Base-by-base conservation (phyloP, 2,888 invertebrate species). In the Palloptera scutellata region DNA sequence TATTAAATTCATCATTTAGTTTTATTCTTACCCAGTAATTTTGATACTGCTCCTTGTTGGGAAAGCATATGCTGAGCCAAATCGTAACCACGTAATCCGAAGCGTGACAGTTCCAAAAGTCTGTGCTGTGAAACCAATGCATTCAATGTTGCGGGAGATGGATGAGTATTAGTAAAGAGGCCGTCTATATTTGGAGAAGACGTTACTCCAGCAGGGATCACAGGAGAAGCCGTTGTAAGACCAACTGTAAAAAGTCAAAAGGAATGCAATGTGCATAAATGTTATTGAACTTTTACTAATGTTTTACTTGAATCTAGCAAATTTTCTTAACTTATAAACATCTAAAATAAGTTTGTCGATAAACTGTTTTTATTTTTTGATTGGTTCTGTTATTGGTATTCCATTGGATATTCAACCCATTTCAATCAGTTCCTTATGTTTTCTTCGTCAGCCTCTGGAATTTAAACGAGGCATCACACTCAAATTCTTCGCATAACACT, bases 21-120 rank as follows among this genome's bases (percentile, higher is more conserved):
- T 12, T 45, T 12, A 15, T 41, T 75, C 93, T 92, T 86, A 95
- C 95, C 95, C 83, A 95, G 87, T 82, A 95, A 88, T 87, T 95
- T 95, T 75, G 94, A 94, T 78, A 93, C 95, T 80, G 95, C 95
- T 78, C 95, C 95, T 87, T 95, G 95, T 87, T 95, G 95, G 69
- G 93, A 92, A 66, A 96, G 88, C 87, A 95, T 93, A 81, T 95
- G 95, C 80, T 94, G 93, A 6, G 95, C 95, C 80, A 96, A 89
- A 86, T 96, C 95, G 82, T 95, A 96, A 80, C 95, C 95, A 74
- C 95, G 88, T 75, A 95, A 87, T 74, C 94, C 89, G 86, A 91
- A 88, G 85, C 94, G 87, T 53, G 94, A 93, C 74, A 95, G 86
- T 83, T 95, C 95, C 77, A 95, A 85, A 8, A 95, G 88, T 71